Percentiles rank a stretch among this genome's conserved stretches.
Conservation (phyloP, 2,888 invertebrate genomes). For the Phortica okadai region DNA sequence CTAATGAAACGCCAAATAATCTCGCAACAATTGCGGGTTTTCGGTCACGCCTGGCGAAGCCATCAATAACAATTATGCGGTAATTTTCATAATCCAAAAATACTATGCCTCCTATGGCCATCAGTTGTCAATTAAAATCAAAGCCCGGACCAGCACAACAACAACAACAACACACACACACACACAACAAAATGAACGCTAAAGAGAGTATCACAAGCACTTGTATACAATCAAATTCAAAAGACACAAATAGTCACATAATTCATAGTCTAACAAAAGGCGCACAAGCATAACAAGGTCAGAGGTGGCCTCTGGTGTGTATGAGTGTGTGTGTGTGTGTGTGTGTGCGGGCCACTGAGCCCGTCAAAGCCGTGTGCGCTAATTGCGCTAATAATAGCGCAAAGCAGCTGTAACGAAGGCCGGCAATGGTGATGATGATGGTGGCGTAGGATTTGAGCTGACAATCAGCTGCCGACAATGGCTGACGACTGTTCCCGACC, state of each 20-base stretch:
- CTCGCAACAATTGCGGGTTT: too few relatives aligned
- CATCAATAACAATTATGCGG: background rate
- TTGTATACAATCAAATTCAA: conserved; percentile 26
- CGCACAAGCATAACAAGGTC: conserved; percentile 36
- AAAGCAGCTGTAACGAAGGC: conserved; percentile 37
- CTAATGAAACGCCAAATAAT: too few relatives aligned
- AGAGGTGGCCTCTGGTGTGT: conserved; percentile 35
- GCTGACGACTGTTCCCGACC: background rate
- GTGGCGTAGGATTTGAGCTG: conserved; percentile 15
- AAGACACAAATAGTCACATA: conserved; percentile 28
- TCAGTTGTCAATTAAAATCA: background rate
- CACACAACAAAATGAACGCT: background rate
- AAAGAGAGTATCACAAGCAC: conserved; percentile 7
- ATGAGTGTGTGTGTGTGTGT: background rate
- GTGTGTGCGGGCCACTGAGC: background rate
- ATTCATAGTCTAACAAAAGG: conserved; percentile 56
- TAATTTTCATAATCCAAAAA: background rate
- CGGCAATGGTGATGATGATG: conserved; percentile 22
- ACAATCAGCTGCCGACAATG: conserved; percentile 58
- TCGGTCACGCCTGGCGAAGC: background rate
- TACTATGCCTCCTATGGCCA: background rate
- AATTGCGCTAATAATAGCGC: conserved; percentile 69
- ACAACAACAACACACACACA: background rate
- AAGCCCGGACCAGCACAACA: background rate
- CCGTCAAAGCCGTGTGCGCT: conserved; percentile 45